phyloP scores from a whole-genome alignment of 2,888 invertebrate genomes.

The Parnassius orleans region DNA sequence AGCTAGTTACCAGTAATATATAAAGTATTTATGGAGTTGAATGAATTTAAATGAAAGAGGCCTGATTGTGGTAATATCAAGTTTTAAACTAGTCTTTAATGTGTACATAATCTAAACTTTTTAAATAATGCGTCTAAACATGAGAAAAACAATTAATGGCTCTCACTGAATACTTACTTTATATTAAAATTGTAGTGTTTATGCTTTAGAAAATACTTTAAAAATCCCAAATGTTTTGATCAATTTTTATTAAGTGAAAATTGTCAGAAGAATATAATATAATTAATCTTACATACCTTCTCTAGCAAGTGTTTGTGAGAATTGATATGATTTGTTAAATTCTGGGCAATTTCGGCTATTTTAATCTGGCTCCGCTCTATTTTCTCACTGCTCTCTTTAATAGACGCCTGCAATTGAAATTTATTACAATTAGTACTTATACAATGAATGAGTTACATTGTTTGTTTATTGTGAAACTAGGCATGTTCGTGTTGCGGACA shows the following conservation, averaged over 20 bases:
- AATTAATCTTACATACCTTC: conserved; percentile 53
- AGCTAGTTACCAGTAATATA: too few relatives aligned
- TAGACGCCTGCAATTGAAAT: conserved; percentile 58
- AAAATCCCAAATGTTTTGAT: too few relatives aligned
- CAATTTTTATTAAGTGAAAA: not conserved
- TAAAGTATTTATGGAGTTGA: too few relatives aligned
- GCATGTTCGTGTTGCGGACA: not conserved
- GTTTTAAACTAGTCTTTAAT: too few relatives aligned
- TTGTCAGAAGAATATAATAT: not conserved
- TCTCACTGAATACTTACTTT: too few relatives aligned
- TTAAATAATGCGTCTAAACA: too few relatives aligned
- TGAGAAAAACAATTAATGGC: too few relatives aligned
- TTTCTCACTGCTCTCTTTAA: conserved; percentile 67
- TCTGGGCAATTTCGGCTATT: conserved; percentile 61
- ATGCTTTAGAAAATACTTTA: too few relatives aligned
- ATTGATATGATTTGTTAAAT: conserved; percentile 64
- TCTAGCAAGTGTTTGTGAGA: conserved; percentile 64
- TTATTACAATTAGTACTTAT: conserved; percentile 13
- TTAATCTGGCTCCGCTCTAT: conserved; percentile 64
- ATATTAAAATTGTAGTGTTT: too few relatives aligned
- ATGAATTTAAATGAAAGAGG: too few relatives aligned
- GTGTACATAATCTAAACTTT: too few relatives aligned
- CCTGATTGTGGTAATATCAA: too few relatives aligned
- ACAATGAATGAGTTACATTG: conserved; percentile 8
- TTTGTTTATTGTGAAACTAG: not conserved